These are phyloP conservation scores for Neoascia interrupta DNA, from an alignment of 2,888 invertebrate genomes.

Conservation along the genomic window DNA sequence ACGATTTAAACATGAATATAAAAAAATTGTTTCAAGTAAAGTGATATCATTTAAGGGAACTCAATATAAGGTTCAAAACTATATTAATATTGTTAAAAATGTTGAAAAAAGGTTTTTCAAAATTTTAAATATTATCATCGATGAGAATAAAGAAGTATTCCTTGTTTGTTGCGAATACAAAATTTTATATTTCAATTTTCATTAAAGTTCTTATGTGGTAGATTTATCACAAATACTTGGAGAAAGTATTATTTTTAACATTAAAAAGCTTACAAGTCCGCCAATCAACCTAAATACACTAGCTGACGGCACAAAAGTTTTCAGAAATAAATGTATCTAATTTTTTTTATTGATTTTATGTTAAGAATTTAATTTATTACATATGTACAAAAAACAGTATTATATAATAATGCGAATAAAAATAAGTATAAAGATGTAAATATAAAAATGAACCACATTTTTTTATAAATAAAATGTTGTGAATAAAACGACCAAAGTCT, in stretches of 20 bases:
- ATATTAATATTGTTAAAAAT: background rate
- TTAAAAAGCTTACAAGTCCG: background rate
- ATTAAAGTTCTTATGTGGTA: slow-evolving; percentile 1
- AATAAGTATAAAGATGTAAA: background rate
- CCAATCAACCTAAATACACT: slow-evolving; percentile 4
- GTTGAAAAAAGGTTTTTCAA: slow-evolving; percentile 1
- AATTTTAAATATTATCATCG: background rate
- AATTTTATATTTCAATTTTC: slow-evolving; percentile 4
- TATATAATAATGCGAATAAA: background rate
- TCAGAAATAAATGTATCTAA: background rate
- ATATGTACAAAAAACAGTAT: background rate
- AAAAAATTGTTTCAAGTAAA: slow-evolving; percentile 8
- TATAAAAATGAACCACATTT: background rate
- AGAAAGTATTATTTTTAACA: background rate
- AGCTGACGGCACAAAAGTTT: slow-evolving; percentile 3
- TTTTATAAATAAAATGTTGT: background rate
- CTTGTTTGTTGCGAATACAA: slow-evolving; percentile 3
- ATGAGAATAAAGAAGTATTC: slow-evolving; percentile 7
- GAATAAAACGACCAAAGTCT: too few species aligned
- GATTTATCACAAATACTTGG: background rate
- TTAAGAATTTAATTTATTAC: background rate
- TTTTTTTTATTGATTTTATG: background rate
- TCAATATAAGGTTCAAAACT: slow-evolving; percentile 7
- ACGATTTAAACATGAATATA: slow-evolving; percentile 1
- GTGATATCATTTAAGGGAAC: background rate